phyloP scores from a whole-genome alignment of 2,888 invertebrate species.

The Anaspis maculata region DNA sequence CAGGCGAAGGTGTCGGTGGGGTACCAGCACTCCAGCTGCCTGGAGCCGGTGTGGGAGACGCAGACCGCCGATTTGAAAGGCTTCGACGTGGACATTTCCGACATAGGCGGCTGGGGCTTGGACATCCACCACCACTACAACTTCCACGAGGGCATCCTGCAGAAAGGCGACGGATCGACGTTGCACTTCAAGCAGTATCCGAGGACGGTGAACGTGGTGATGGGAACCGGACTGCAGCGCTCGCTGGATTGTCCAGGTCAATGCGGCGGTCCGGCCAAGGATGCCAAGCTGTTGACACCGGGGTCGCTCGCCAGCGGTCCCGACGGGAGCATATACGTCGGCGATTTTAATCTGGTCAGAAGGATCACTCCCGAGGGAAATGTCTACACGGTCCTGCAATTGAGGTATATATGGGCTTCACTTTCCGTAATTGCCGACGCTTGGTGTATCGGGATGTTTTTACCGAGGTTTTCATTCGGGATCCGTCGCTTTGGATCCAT shows the following conservation, averaged over 20 bases:
- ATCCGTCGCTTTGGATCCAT: not conserved
- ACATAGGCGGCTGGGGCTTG: slow-evolving; percentile 95
- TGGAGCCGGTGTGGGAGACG: slow-evolving; percentile 87
- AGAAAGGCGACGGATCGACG: slow-evolving; percentile 88
- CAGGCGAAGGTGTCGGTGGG: slow-evolving; percentile 86
- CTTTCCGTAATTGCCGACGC: not conserved
- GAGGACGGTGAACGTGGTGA: slow-evolving; percentile 80
- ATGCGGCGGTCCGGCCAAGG: slow-evolving; percentile 78
- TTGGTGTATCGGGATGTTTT: slow-evolving; percentile 1
- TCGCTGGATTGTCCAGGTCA: slow-evolving; percentile 78
- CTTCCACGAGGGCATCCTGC: slow-evolving; percentile 94
- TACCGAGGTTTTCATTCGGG: not conserved
- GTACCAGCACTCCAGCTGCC: slow-evolving; percentile 86
- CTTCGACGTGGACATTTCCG: slow-evolving; percentile 93
- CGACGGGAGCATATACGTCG: slow-evolving; percentile 94
- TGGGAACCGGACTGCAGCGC: slow-evolving; percentile 87
- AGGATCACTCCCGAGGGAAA: slow-evolving; percentile 84
- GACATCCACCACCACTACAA: slow-evolving; percentile 98
- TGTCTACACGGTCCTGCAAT: slow-evolving; percentile 79
- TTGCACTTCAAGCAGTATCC: slow-evolving; percentile 90
- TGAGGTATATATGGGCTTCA: slow-evolving; percentile 53
- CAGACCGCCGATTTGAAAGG: slow-evolving; percentile 87
- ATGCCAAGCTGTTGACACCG: slow-evolving; percentile 82
- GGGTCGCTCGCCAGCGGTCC: slow-evolving; percentile 91
- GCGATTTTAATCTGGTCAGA: slow-evolving; percentile 92